phyloP scores from a whole-genome alignment of 2,113 vertebrate species.

The Leucosticte australis region DNA sequence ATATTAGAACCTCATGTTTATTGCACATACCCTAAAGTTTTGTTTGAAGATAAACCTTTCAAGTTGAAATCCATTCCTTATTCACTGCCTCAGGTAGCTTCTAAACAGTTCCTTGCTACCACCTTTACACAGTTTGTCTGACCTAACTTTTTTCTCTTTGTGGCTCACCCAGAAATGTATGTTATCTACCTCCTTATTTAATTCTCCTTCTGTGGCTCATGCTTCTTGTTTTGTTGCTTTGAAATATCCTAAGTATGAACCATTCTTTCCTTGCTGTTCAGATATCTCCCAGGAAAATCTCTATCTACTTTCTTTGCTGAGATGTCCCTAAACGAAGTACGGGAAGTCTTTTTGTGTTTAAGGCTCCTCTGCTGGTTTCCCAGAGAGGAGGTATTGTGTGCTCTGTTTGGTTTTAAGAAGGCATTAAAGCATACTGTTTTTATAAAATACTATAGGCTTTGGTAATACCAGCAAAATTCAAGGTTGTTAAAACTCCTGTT shows the following conservation, averaged over 20 bases:
- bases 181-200: neutral
- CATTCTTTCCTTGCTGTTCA: neutral
- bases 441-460: neutral
- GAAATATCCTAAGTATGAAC: neutral
- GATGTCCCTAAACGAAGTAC: neutral
- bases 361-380: neutral
- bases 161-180: neutral
- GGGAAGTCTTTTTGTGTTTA: neutral
- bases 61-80: conserved; percentile 24
- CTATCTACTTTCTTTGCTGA: neutral
- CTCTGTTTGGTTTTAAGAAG: neutral
- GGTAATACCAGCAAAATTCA: neutral
- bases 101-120: conserved; percentile 23
- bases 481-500: neutral
- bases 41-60: conserved; percentile 39
- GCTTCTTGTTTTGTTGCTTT: neutral
- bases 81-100: neutral
- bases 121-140: neutral
- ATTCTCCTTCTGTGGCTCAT: neutral
- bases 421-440: neutral
- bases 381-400: neutral
- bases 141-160: neutral
- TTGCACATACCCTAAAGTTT: neutral
- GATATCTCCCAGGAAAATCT: neutral
- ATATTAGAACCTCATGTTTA: conserved; percentile 40